Evolutionary conservation across 2,797 vertebrate genomes (phyloP), one percentile per base, ranked within the genome.

Genomic region (Amblyopsis hoosieri): DNA sequence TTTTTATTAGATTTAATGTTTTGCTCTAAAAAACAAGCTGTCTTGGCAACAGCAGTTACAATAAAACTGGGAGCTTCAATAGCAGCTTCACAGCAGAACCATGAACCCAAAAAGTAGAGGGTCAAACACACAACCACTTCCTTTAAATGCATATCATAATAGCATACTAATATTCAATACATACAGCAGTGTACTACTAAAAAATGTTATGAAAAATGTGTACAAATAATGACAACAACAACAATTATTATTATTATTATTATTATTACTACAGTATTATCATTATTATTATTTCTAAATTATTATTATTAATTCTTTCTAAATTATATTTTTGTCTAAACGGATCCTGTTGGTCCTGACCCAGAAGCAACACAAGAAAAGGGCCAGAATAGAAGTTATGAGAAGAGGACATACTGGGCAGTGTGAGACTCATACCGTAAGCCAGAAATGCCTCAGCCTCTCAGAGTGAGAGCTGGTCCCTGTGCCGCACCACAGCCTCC

Each of bases 371-470:
- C 11, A 23, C 5, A 7, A 57, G 64, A 73, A 75, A 45, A 60
- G 73, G 70, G 72, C 76, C 69, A 64, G 63, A 14, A 13, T 60
- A 47, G 46, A 60, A 9, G 58, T 81, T 77, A 74, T 75, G 67
- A 72, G 66, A 80, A 79, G 67, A 61, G 19, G 77, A 79, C 78
- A 31, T 14, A 53, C 60, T 10, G 49, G 67, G 58, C 52, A 62
- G 12, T 45, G 62, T 54, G 62, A 75, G 70, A 82, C 82, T 76
- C 74, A 57, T 75, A 85, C 83, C 75, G 78, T 83, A 56, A 10
- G 62, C 31, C 56, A 64, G 60, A 51, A 37, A 33, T 23, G 37
- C 69, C 51, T 29, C 68, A 62, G 50, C 60, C 60, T 23, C 51
- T 17, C 33, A 37, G 55, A 67, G 69, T 52, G 68, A 70, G 68